Base-by-base conservation (phyloP, 2,113 vertebrate genomes). In the Herpailurus yagouaroundi region DNA sequence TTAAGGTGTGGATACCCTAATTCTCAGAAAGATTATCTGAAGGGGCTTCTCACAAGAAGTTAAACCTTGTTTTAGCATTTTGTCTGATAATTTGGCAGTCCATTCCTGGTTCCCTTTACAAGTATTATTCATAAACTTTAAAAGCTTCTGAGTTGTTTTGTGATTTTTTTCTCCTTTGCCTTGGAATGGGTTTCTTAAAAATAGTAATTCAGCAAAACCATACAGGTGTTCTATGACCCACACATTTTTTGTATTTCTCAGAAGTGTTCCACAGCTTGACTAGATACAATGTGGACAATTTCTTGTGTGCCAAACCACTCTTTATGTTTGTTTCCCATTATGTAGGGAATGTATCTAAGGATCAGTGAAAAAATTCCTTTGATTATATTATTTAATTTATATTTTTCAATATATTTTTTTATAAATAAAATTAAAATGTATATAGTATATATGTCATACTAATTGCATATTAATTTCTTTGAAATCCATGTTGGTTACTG, bases 41-140 rank as follows among this genome's bases (percentile, higher is more conserved):
- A 82, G 69, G n/a, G 13, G 33, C 93, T 95, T 80, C 29, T 92
- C 29, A 93, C 7, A 38, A 71, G 87, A 86, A 95, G 81, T 19
- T 60, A 52, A 76, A 45, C 25, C 9, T 77, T 76, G 23, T 33
- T 96, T 94, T 93, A 15, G 19, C 77, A 82, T 50, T 93, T 93
- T 96, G 21, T 94, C 8, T 92, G 27, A 27, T 90, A 84, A 79
- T 12, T 50, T 93, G 48, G 13, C 18, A 63, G 19, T 73, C 33
- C 18, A 15, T 82, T 82, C 12, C 14, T 95, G 10, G 5, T 48
- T 79, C 33, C n/a, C 8, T 76, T 91, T 71, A 23, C 2, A 80
- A 88, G 38, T 66, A 57, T 33, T 77, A 87, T 82, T 91, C 8
- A 69, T 82, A 79, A 64, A 33, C 41, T 41, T 95, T 91, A 52